Base-by-base conservation (phyloP, 2,797 vertebrate species). In the Macropodus opercularis region DNA sequence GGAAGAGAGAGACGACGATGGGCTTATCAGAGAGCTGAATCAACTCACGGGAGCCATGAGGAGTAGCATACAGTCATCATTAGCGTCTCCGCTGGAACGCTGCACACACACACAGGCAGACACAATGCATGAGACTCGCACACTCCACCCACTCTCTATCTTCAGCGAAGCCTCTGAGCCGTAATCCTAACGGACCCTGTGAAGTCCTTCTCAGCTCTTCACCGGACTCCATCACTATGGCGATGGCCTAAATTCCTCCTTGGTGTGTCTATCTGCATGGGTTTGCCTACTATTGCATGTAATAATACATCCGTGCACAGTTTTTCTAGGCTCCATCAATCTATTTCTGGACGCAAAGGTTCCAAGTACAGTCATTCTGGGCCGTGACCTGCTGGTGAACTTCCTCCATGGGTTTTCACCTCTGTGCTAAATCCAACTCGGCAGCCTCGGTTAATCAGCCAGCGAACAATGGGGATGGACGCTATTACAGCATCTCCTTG, bases 201-300 rank as follows among this genome's bases (percentile, higher is more conserved):
- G 23, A 21, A 71, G 23, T 42, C 68, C 35, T 72, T 61, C 48
- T 72, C 77, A 65, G 70, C 65, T 75, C 36, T 51, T 55, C 63
- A 59, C 58, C 55, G 14, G 55, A 53, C 65, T 61, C 27, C 64
- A 73, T 86, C 82, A 44, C 81, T 78, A 86, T 83, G 77, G 75
- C 76, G 8, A 85, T 83, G 75, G 67, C 85, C 88, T 83, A 46
- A 72, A 77, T 87, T 79, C 50, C 39, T 69, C 48, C 53, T 61
- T 47, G 31, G 41, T 50, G 55, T 42, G 58, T 50, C 38, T 18
- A 4, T 39, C n/a, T 42, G 34, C 34, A 13, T 36, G 22, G 23
- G 35, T 48, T 11, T 3, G n/a, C 11, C 9, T 36, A 36, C 6
- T 8, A 17, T 14, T 11, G 29, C 10, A 13, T 17, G n/a, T 38